Percentiles rank a stretch among this genome's conserved stretches.
phyloP scores from a whole-genome alignment of 2,888 invertebrate species.

The Masnerella sp. region DNA sequence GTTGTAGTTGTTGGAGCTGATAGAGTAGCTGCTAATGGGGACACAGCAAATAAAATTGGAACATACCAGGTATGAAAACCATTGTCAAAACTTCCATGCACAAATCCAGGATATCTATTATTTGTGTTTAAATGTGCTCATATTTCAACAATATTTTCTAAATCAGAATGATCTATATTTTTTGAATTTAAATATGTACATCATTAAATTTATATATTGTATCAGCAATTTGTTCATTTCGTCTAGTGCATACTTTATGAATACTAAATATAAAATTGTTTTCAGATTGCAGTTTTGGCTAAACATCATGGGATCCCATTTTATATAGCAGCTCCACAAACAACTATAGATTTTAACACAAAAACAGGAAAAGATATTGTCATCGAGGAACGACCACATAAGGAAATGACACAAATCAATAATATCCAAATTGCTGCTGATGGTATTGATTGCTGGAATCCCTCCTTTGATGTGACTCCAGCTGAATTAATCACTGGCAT shows the following conservation, averaged over 20 bases:
- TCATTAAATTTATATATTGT: too few relatives aligned
- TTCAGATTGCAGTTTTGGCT: slow-evolving; percentile 91
- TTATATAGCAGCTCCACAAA: slow-evolving; percentile 95
- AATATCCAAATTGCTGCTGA: slow-evolving; percentile 92
- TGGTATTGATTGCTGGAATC: slow-evolving; percentile 97
- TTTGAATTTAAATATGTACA: too few relatives aligned
- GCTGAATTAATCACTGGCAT: slow-evolving; percentile 94
- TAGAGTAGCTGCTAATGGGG: slow-evolving; percentile 96
- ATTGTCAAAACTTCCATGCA: background rate
- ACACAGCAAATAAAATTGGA: slow-evolving; percentile 99
- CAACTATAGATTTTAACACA: slow-evolving; percentile 91
- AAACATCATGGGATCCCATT: slow-evolving; percentile 95
- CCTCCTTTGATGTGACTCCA: slow-evolving; percentile 98
- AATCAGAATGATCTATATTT: too few relatives aligned
- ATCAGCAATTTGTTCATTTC: background rate
- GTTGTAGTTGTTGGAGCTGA: slow-evolving; percentile 99
- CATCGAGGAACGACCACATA: slow-evolving; percentile 94
- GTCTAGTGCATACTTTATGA: background rate
- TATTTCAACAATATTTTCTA: background rate
- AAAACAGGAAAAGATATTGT: slow-evolving; percentile 90
- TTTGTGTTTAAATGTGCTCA: too few relatives aligned
- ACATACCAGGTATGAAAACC: slow-evolving; percentile 85
- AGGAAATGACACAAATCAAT: slow-evolving; percentile 94
- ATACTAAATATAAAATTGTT: background rate
- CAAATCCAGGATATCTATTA: too few relatives aligned